A percentile compares a stretch with the other conserved stretches of the same genome.
Evolutionary conservation across 2,797 vertebrate genomes (phyloP).

Genomic region (Pterois miles): DNA sequence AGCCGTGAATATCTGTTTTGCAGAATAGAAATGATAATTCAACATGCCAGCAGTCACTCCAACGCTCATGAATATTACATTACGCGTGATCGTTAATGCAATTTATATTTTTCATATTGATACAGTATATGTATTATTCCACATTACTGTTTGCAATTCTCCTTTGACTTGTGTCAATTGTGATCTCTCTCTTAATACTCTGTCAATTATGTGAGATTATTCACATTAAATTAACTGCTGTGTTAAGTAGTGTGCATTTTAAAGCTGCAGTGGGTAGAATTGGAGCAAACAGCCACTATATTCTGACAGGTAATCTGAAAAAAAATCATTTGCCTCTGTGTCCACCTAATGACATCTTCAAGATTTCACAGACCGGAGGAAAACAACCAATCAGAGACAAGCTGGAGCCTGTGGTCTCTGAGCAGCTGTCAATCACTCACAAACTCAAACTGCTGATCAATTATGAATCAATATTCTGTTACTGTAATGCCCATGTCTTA

Average conservation of each 20-base stretch:
- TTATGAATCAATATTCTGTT: neutral
- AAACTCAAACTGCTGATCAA: too few relatives aligned
- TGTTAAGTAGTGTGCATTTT: neutral
- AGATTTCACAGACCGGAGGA: too few relatives aligned
- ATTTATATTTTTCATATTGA: neutral
- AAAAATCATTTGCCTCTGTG: too few relatives aligned
- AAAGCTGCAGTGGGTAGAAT: too few relatives aligned
- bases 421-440: too few relatives aligned
- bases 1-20: neutral
- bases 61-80: slow-evolving; percentile 32
- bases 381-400: too few relatives aligned
- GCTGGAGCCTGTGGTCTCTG: too few relatives aligned
- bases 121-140: neutral
- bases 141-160: neutral
- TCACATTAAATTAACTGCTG: too few relatives aligned
- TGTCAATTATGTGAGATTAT: neutral
- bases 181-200: slow-evolving; percentile 2
- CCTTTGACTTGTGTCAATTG: neutral
- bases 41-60: slow-evolving; percentile 14
- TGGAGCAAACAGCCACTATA: too few relatives aligned
- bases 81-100: neutral
- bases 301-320: too few relatives aligned
- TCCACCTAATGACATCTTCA: too few relatives aligned
- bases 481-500: too few relatives aligned
- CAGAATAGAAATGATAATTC: neutral